Evolutionary conservation across 2,797 vertebrate species (phyloP).

Genomic region (Falco naumanni): DNA sequence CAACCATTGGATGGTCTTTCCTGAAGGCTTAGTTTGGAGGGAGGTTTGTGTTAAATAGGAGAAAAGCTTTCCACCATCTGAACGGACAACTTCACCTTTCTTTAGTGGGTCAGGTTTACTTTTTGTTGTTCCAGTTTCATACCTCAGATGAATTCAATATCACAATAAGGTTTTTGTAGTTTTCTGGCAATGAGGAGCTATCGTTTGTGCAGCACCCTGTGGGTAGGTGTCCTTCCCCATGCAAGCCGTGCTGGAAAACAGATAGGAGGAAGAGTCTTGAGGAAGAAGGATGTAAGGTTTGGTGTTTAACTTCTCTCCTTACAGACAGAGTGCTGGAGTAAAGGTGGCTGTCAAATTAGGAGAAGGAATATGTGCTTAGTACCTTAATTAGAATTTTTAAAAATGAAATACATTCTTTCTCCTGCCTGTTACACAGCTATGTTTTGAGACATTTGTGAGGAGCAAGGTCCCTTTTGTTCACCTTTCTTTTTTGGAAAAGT

Average conservation of each 20-base stretch:
- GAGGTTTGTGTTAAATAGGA: not conserved
- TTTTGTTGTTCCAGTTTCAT: not conserved
- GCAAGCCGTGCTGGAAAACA: not conserved
- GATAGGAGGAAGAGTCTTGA: not conserved
- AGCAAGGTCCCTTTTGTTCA: not conserved
- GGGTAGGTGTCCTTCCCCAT: not conserved
- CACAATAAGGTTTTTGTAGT: not conserved
- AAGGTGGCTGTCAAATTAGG: not conserved
- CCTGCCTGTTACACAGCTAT: not conserved
- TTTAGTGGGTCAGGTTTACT: not conserved
- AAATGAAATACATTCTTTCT: not conserved
- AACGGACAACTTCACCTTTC: not conserved
- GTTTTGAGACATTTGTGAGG: not conserved
- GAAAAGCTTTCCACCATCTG: not conserved
- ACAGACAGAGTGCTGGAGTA: not conserved
- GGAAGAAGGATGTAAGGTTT: not conserved
- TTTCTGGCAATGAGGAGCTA: not conserved
- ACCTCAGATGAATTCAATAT: not conserved
- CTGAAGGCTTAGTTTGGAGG: not conserved
- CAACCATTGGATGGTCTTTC: not conserved
- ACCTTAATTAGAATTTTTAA: not conserved
- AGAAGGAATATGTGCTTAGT: not conserved
- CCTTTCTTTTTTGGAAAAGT: not conserved
- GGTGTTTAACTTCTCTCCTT: not conserved
- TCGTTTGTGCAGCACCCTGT: not conserved